Percentiles rank a stretch among this genome's conserved stretches.
Evolutionary conservation across 2,113 vertebrate genomes (phyloP).

Genomic region (Pteropus alecto): DNA sequence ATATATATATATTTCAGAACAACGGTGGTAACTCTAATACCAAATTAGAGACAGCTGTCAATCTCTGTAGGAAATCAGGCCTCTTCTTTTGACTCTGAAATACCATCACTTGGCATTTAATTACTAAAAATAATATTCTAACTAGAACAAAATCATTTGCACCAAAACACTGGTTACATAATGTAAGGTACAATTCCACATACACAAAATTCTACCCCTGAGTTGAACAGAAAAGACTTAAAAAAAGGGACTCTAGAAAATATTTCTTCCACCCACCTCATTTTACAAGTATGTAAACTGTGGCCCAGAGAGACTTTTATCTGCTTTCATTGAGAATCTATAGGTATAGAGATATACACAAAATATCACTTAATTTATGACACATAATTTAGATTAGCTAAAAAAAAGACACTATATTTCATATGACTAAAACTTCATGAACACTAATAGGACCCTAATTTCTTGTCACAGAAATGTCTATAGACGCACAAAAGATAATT

Average conservation of each 20-base stretch:
- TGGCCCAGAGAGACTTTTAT: background rate
- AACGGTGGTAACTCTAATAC: background rate
- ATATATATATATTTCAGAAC: background rate
- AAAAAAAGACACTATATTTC: slow-evolving; percentile 44
- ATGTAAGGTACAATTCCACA: slow-evolving; percentile 1
- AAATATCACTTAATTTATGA: background rate
- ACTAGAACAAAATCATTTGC: slow-evolving; percentile 4
- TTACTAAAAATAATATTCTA: slow-evolving; percentile 38
- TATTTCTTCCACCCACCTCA: background rate
- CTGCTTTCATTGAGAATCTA: slow-evolving; percentile 18
- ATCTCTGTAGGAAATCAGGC: background rate
- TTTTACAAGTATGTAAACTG: slow-evolving; percentile 53
- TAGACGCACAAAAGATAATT: background rate
- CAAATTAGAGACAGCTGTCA: background rate
- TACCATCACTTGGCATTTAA: background rate
- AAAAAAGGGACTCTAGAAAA: background rate
- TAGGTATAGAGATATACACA: background rate
- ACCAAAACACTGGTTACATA: slow-evolving; percentile 15
- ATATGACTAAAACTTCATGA: background rate
- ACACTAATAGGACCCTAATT: background rate
- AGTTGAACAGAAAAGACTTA: slow-evolving; percentile 22
- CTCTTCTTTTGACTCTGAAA: background rate
- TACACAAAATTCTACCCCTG: background rate
- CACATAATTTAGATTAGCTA: background rate
- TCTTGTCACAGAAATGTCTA: background rate